A percentile compares a stretch with the other conserved stretches of the same genome.
Conservation (phyloP, 2,797 vertebrate genomes). For the Smutsia gigantea region DNA sequence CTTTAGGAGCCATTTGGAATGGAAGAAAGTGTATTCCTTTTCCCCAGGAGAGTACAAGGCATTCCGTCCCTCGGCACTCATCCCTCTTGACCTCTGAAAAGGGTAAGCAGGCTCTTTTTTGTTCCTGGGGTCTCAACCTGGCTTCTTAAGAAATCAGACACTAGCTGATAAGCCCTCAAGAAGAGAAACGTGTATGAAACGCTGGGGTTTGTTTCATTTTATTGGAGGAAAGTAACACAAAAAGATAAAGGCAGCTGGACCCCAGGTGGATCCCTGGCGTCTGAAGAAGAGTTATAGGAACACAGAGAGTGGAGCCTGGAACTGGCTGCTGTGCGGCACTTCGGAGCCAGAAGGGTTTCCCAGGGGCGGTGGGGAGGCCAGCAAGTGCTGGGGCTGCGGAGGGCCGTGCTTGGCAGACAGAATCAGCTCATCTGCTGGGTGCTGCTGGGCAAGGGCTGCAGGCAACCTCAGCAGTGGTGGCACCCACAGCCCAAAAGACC, state of each 20-base stretch:
- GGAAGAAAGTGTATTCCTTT: neutral
- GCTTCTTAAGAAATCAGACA: slow-evolving; percentile 1
- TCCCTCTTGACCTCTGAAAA: neutral
- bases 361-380: fast-evolving
- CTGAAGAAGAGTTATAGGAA: neutral
- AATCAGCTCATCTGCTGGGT: too few relatives aligned
- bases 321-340: fast-evolving
- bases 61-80: neutral
- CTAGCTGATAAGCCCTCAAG: neutral
- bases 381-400: fast-evolving
- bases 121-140: neutral
- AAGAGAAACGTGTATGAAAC: neutral
- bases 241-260: neutral
- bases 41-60: neutral
- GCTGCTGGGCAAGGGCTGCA: fast-evolving
- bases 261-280: neutral
- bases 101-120: neutral
- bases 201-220: neutral
- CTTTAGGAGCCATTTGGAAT: neutral
- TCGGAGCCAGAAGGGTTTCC: neutral
- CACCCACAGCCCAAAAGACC: neutral
- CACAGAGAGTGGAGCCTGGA: neutral
- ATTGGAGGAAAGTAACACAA: neutral
- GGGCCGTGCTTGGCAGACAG: neutral
- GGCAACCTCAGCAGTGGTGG: too few relatives aligned